Conservation (phyloP, 2,888 invertebrate species). For the Periphyllus acericola region DNA sequence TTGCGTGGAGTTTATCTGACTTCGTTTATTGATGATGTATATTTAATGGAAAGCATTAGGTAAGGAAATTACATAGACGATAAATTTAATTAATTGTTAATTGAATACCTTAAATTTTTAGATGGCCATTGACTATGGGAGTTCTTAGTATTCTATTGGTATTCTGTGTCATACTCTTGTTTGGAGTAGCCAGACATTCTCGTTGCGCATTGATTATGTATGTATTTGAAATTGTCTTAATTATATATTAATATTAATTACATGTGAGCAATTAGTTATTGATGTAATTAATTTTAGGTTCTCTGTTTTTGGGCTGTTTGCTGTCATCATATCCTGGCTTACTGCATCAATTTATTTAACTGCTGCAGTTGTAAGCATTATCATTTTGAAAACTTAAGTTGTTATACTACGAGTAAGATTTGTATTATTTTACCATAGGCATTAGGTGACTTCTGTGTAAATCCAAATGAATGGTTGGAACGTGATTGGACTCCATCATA, state of each 20-base stretch:
- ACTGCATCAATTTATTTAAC: constrained; percentile 88
- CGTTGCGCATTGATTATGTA: constrained; percentile 86
- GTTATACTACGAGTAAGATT: not conserved
- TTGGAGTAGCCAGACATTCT: constrained; percentile 89
- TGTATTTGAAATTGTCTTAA: constrained; percentile 66
- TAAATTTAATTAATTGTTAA: constrained; percentile 12
- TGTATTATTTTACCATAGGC: constrained; percentile 68
- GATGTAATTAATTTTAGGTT: constrained; percentile 70
- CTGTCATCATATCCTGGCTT: constrained; percentile 88
- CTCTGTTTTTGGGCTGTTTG: constrained; percentile 86
- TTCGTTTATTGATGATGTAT: constrained; percentile 65
- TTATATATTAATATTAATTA: constrained; percentile 9
- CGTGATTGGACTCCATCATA: constrained; percentile 65
- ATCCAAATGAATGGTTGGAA: constrained; percentile 81
- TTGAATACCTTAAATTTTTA: constrained; percentile 42
- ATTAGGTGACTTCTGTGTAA: constrained; percentile 84
- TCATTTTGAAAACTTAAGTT: not conserved
- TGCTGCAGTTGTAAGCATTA: constrained; percentile 76
- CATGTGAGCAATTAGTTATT: not conserved
- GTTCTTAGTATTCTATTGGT: constrained; percentile 86
- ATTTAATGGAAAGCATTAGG: constrained; percentile 67
- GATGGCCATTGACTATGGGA: constrained; percentile 92
- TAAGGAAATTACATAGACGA: constrained; percentile 36
- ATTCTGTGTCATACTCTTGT: constrained; percentile 87
- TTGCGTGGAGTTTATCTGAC: constrained; percentile 78